Conservation (phyloP, 2,888 invertebrate species). For the Sepioteuthis lessoniana region DNA sequence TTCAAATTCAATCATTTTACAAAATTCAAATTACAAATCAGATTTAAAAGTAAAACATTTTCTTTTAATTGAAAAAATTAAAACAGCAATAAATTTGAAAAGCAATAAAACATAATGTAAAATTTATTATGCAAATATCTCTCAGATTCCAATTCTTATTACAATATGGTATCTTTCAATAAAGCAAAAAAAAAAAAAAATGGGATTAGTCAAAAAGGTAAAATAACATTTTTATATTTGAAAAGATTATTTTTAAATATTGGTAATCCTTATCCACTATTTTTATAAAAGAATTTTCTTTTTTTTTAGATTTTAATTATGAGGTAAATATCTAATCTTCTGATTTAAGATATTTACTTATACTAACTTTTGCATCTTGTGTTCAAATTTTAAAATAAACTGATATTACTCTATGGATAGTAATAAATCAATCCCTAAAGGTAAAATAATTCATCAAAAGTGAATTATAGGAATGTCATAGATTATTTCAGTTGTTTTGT, state of each 20-base stretch:
- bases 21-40: not conserved
- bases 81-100: not conserved
- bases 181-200: not conserved
- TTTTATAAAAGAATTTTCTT: not conserved
- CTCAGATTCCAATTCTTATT: not conserved
- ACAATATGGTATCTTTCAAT: not conserved
- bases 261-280: not conserved
- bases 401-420: not conserved
- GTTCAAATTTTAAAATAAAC: not conserved
- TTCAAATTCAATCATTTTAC: no score
- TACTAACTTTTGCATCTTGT: no score
- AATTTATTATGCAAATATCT: not conserved
- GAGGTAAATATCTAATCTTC: no score
- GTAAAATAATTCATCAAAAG: not conserved
- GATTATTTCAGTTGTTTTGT: not conserved
- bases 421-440: not conserved
- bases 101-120: not conserved
- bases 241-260: not conserved
- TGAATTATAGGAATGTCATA: not conserved
- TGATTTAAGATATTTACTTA: no score
- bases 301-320: not conserved
- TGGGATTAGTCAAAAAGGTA: not conserved
- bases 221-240: not conserved
- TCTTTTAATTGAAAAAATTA: not conserved
- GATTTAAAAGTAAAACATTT: not conserved